Evolutionary conservation across 2,888 invertebrate genomes (phyloP).

Genomic region (Embidobia sp.): DNA sequence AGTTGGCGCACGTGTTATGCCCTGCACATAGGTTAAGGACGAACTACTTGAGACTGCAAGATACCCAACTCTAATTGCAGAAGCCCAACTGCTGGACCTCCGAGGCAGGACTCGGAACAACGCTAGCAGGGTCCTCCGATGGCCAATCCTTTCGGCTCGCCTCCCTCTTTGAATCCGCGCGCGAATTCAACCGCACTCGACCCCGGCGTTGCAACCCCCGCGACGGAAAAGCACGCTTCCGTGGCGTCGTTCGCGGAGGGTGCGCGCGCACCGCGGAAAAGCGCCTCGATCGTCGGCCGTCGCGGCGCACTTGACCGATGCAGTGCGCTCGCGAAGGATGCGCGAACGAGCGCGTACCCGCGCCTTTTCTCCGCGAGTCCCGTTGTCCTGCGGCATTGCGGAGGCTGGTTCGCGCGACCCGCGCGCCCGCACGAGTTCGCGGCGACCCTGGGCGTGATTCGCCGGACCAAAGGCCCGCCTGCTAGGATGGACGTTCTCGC

Average conservation of each 20-base stretch:
- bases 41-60: no score
- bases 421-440: not conserved
- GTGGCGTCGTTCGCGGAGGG: not conserved
- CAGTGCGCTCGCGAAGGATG: constrained; percentile 66
- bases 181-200: no score
- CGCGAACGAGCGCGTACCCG: constrained; percentile 51
- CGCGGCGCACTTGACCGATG: constrained; percentile 57
- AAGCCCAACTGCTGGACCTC: no score
- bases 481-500: constrained; percentile 42
- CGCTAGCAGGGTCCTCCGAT: no score
- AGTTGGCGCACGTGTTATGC: no score
- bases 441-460: not conserved
- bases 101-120: no score
- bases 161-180: no score
- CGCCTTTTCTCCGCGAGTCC: constrained; percentile 42
- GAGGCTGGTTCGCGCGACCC: constrained; percentile 10
- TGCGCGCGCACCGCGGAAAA: constrained; percentile 46
- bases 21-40: no score
- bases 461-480: constrained; percentile 2
- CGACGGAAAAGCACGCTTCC: not conserved
- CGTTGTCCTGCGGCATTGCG: constrained; percentile 19
- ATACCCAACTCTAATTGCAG: no score
- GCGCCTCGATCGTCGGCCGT: constrained; percentile 24
- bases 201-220: no score
- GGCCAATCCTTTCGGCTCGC: no score